Conservation (phyloP, 1,140 invertebrate species). For the Lineus longissimus region DNA sequence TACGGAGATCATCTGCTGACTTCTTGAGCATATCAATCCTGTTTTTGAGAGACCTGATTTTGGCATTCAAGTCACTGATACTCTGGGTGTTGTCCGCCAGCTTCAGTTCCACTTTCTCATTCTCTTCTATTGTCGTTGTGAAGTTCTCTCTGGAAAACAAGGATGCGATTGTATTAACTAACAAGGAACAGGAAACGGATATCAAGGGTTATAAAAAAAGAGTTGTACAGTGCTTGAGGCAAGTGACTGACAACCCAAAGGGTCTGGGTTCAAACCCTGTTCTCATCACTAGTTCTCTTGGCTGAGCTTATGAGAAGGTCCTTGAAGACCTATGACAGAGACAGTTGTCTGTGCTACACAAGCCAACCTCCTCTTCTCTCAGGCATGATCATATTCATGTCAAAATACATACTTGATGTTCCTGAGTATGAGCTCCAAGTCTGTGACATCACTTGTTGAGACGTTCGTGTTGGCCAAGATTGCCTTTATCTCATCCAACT, state of each 20-base stretch:
- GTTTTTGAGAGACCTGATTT: conserved; percentile 69
- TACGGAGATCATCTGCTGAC: conserved; percentile 70
- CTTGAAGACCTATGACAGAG: no score
- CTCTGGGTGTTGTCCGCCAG: conserved; percentile 73
- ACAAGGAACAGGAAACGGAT: conserved; percentile 8
- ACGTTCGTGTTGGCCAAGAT: conserved; percentile 73
- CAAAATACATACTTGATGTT: conserved; percentile 57
- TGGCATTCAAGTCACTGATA: conserved; percentile 73
- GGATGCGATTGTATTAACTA: no score
- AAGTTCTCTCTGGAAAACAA: conserved; percentile 57
- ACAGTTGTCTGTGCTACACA: no score
- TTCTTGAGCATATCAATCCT: conserved; percentile 70
- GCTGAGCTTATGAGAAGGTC: no score
- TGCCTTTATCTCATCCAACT: conserved; percentile 72
- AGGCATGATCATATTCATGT: no score
- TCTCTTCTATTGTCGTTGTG: conserved; percentile 55
- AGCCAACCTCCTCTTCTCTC: no score
- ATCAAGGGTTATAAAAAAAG: background rate
- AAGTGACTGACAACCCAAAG: background rate
- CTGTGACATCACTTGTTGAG: conserved; percentile 70
- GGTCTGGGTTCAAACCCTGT: no score
- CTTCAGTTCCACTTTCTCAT: conserved; percentile 62
- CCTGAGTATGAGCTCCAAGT: conserved; percentile 60
- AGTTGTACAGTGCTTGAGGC: background rate
- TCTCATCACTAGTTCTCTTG: no score